Evolutionary conservation across 2,888 invertebrate genomes (phyloP).

Genomic region (Leptodirus hochenwartii): DNA sequence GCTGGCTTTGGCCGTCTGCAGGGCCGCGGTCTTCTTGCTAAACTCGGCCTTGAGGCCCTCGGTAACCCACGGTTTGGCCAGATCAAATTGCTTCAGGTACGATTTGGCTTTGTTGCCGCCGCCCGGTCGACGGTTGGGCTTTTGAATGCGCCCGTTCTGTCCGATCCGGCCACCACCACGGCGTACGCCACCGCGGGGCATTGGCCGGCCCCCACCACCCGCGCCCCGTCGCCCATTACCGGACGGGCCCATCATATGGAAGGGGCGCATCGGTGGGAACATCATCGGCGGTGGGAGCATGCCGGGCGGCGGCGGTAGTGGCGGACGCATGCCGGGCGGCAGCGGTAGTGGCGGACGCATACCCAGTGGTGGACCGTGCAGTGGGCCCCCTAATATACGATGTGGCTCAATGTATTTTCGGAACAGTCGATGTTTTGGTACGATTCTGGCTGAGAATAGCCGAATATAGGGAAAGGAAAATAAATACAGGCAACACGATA

Average conservation of each 20-base stretch:
- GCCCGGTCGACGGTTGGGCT: conserved; percentile 12
- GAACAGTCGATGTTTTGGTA: no score
- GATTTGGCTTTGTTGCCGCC: conserved; percentile 20
- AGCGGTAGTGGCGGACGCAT: conserved; percentile 10
- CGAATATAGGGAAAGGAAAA: no score
- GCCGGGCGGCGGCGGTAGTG: conserved; percentile 15
- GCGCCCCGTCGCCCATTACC: conserved; percentile 9
- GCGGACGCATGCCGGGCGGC: conserved; percentile 14
- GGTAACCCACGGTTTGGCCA: conserved; percentile 39
- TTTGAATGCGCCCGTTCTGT: not conserved
- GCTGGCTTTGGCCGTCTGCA: conserved; percentile 28
- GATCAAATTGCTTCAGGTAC: conserved; percentile 19
- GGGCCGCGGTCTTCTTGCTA: conserved; percentile 32
- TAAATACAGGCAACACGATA: no score
- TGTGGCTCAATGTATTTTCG: no score
- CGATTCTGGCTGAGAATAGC: no score
- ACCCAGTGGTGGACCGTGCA: conserved; percentile 9
- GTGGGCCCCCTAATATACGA: no score
- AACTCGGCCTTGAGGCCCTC: conserved; percentile 35
- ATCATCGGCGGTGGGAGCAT: conserved; percentile 14
- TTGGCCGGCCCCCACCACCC: conserved; percentile 10
- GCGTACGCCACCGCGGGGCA: conserved; percentile 2
- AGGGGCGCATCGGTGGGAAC: conserved; percentile 17
- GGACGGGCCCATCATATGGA: conserved; percentile 15
- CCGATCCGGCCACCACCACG: not conserved